Percentiles rank a stretch among this genome's conserved stretches.
phyloP scores from a whole-genome alignment of 2,113 vertebrate genomes.

The Coreoperca whiteheadi region DNA sequence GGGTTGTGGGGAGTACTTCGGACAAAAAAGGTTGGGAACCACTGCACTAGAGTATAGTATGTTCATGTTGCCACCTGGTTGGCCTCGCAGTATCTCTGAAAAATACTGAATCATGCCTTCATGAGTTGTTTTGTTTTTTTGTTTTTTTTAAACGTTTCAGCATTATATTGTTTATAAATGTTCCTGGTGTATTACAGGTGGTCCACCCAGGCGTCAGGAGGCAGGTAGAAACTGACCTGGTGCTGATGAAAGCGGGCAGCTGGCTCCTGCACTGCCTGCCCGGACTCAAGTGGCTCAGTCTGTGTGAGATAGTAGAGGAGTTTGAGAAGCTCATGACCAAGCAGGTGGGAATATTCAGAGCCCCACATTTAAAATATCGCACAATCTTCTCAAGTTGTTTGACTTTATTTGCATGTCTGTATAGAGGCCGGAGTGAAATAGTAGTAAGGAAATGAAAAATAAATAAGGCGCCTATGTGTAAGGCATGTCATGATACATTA shows the following conservation, averaged over 20 bases:
- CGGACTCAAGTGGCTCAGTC: conserved; percentile 94
- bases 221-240: conserved; percentile 91
- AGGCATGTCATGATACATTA: too few relatives aligned
- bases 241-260: conserved; percentile 92
- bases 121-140: background rate
- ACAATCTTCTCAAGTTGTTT: background rate
- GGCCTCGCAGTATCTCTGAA: background rate
- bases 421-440: too few relatives aligned
- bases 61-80: background rate
- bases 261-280: conserved; percentile 89
- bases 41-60: background rate
- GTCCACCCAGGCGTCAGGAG: conserved; percentile 91
- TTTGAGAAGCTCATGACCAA: conserved; percentile 97
- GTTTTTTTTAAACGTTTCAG: background rate
- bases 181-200: conserved; percentile 82
- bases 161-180: background rate
- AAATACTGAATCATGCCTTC: background rate
- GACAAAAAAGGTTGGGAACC: too few relatives aligned
- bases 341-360: conserved; percentile 84
- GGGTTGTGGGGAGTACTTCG: too few relatives aligned
- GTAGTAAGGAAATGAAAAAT: too few relatives aligned
- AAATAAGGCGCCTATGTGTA: background rate
- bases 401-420: background rate
- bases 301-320: conserved; percentile 92
- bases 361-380: background rate